These are phyloP conservation scores for Tragulus kanchil DNA, from an alignment of 2,113 vertebrate species.

Conservation along the genomic window DNA sequence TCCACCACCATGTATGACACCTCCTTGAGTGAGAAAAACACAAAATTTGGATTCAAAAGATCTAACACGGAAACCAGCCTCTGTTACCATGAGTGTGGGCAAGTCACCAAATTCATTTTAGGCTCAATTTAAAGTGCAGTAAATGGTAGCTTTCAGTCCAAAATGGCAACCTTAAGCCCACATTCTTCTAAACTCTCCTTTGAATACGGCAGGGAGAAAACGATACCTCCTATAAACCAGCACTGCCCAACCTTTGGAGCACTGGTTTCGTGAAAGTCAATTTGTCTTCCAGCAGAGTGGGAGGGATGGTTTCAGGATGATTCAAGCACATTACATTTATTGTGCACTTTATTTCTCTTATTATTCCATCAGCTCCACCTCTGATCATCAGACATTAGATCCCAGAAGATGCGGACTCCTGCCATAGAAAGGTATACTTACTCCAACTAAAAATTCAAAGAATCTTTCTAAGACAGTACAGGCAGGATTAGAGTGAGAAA, in stretches of 20 bases:
- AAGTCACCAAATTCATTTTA: neutral
- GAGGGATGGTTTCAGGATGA: neutral
- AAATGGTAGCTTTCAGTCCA: neutral
- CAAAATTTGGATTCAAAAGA: neutral
- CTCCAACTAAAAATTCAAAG: neutral
- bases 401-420: neutral
- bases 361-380: neutral
- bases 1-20: neutral
- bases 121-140: neutral
- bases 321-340: neutral
- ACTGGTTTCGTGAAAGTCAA: neutral
- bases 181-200: neutral
- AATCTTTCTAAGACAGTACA: neutral
- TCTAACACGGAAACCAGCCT: neutral
- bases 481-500: neutral
- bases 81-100: neutral
- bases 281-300: neutral
- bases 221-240: neutral
- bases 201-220: neutral
- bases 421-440: neutral
- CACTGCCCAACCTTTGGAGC: rapidly evolving
- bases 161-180: neutral
- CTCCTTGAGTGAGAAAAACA: neutral
- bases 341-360: neutral
- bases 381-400: neutral